These are phyloP conservation scores for Stratiomys singularior DNA, from an alignment of 2,888 invertebrate species.

Conservation along the genomic window DNA sequence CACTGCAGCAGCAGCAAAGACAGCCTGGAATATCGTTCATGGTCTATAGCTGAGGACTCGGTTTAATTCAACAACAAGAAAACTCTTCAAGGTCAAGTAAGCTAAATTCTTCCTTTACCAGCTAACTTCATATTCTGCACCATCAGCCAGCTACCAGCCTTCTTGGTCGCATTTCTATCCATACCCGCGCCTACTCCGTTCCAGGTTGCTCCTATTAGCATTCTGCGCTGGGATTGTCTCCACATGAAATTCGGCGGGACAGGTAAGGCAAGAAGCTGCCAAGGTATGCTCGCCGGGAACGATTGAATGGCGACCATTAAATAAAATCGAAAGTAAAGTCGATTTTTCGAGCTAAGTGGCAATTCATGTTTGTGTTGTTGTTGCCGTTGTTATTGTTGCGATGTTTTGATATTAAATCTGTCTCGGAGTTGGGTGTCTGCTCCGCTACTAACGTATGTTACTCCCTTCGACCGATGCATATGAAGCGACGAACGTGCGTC, in stretches of 20 bases:
- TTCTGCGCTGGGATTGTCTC: not conserved
- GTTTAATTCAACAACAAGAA: not conserved
- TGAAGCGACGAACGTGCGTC: not conserved
- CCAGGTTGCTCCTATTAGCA: not conserved
- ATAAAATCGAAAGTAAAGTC: slow-evolving; percentile 46
- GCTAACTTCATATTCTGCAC: not conserved
- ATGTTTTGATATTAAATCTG: not conserved
- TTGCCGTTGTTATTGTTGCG: slow-evolving; percentile 30
- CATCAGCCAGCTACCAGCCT: not conserved
- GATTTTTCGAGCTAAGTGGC: slow-evolving; percentile 33
- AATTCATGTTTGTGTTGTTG: slow-evolving; percentile 35
- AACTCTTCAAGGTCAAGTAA: not conserved
- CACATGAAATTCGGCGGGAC: not conserved
- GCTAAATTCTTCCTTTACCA: not conserved
- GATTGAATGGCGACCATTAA: slow-evolving; percentile 27
- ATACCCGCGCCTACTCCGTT: not conserved
- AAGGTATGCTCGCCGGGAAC: not conserved
- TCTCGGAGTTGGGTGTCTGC: not conserved
- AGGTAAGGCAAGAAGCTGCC: not conserved
- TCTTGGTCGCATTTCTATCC: not conserved
- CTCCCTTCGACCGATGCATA: not conserved
- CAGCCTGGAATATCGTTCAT: not conserved
- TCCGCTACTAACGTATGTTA: not conserved
- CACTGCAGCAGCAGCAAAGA: not conserved
- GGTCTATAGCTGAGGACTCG: not conserved